Evolutionary conservation across 2,888 invertebrate genomes (phyloP).

Genomic region (Meghimatium bilineatum): DNA sequence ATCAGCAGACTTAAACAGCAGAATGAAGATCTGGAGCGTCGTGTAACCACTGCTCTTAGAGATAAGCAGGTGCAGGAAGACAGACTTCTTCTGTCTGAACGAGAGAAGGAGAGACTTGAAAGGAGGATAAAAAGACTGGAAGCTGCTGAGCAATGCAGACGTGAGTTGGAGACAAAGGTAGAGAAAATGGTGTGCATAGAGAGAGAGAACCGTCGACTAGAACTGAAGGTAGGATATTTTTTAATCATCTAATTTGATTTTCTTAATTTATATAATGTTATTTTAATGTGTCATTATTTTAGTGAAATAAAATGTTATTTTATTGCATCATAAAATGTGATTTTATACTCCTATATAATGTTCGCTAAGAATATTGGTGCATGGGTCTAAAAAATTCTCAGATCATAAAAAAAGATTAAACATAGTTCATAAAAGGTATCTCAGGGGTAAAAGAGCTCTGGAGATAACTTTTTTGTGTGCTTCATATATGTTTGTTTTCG

Average conservation of each 20-base stretch:
- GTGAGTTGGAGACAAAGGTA: constrained; percentile 48
- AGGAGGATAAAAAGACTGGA: constrained; percentile 52
- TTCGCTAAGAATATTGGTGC: too few relatives aligned
- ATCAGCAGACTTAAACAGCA: constrained; percentile 49
- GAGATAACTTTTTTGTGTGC: too few relatives aligned
- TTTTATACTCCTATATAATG: too few relatives aligned
- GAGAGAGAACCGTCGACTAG: constrained; percentile 49
- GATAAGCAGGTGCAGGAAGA: constrained; percentile 55
- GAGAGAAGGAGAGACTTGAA: constrained; percentile 51
- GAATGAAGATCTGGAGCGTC: constrained; percentile 50
- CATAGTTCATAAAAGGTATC: too few relatives aligned
- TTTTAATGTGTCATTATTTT: too few relatives aligned
- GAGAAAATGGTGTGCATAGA: constrained; percentile 48
- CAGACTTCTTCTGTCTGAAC: constrained; percentile 61
- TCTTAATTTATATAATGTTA: too few relatives aligned
- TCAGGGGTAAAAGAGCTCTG: too few relatives aligned
- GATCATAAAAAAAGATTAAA: too few relatives aligned
- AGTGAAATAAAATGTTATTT: too few relatives aligned
- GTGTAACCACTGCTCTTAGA: constrained; percentile 38
- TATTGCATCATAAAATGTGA: too few relatives aligned
- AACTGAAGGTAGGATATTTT: constrained; percentile 35
- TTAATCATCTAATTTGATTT: background rate
- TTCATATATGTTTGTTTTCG: too few relatives aligned
- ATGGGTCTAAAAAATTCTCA: too few relatives aligned
- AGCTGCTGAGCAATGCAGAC: constrained; percentile 47